Evolutionary conservation across 1,140 invertebrate species (phyloP).

Genomic region (Bombus balteatus): DNA sequence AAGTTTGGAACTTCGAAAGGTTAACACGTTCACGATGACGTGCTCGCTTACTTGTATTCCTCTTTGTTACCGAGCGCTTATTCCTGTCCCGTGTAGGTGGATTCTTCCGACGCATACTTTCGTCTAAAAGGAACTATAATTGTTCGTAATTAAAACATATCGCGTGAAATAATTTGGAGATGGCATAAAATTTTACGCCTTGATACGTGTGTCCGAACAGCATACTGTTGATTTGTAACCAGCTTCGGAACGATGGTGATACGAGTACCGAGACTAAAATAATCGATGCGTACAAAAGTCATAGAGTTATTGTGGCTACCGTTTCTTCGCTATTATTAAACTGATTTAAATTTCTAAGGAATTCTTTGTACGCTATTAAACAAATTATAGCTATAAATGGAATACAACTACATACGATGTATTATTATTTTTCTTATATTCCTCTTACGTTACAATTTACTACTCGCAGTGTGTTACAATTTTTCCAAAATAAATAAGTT

Average conservation of each 20-base stretch:
- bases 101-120: conserved; percentile 33
- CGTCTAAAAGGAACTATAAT: background rate
- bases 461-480: no score
- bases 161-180: conserved; percentile 7
- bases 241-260: background rate
- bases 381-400: no score
- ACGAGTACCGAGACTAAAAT: background rate
- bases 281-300: no score
- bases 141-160: background rate
- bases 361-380: no score
- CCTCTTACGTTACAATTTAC: no score
- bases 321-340: no score
- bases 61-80: background rate
- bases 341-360: no score
- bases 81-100: background rate
- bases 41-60: conserved; percentile 1
- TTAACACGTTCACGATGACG: background rate
- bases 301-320: no score
- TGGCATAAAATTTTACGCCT: conserved; percentile 11
- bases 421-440: no score
- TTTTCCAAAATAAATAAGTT: no score
- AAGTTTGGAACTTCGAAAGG: background rate
- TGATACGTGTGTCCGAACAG: background rate
- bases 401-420: no score
- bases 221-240: background rate